Evolutionary conservation across 23 tunicate genomes (phyloP).

Genomic region (Trididemnum miniatum): DNA sequence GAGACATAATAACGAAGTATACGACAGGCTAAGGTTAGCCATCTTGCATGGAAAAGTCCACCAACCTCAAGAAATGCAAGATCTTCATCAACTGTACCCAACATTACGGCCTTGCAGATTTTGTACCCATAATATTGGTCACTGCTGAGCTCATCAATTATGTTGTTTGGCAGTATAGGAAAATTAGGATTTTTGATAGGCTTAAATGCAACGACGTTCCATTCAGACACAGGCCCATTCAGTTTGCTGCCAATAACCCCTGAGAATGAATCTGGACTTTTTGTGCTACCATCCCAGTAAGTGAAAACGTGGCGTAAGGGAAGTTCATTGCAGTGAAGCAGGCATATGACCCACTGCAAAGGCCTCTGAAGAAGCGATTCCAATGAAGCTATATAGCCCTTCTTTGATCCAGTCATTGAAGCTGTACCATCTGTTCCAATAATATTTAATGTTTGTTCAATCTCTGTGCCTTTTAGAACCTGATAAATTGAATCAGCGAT

Average conservation of each 20-base stretch:
- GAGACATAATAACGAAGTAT: constrained; percentile 8
- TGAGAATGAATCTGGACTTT: constrained; percentile 7
- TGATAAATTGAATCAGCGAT: constrained; percentile 15
- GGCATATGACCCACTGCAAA: constrained; percentile 30
- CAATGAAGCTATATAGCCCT: constrained; percentile 6
- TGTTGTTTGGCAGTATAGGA: neutral
- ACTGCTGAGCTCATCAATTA: constrained; percentile 14
- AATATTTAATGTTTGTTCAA: neutral
- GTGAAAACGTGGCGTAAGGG: constrained; percentile 21
- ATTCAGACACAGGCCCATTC: constrained; percentile 29
- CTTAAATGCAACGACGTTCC: neutral
- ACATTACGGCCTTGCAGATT: constrained; percentile 30
- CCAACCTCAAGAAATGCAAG: constrained; percentile 13
- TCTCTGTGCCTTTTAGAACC: neutral
- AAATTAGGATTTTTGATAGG: constrained; percentile 23
- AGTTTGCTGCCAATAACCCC: constrained; percentile 23
- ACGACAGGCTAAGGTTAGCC: constrained; percentile 33
- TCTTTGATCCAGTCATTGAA: constrained; percentile 12
- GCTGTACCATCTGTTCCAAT: constrained; percentile 36
- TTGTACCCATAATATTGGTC: constrained; percentile 17
- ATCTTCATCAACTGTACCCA: constrained; percentile 13
- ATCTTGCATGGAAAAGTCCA: constrained; percentile 19
- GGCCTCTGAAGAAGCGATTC: neutral
- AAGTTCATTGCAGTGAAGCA: constrained; percentile 22
- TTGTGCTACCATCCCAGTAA: constrained; percentile 7